phyloP scores from a whole-genome alignment of 2,888 invertebrate species.

The Mythimna pallens region DNA sequence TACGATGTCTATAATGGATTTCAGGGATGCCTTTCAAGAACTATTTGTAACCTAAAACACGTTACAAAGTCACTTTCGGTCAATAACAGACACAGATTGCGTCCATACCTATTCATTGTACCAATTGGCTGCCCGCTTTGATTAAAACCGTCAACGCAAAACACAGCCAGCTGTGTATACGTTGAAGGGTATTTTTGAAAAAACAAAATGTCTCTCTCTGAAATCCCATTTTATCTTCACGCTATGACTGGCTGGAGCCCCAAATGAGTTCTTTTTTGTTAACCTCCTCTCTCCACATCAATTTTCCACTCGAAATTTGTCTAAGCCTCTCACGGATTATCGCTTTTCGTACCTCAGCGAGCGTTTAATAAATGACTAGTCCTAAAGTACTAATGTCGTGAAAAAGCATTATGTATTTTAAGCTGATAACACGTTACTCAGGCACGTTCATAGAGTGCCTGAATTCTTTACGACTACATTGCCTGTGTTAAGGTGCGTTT shows the following conservation, averaged over 20 bases:
- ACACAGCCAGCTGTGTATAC: background rate
- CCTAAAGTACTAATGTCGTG: slow-evolving; percentile 31
- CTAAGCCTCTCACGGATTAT: slow-evolving; percentile 58
- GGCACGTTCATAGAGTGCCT: slow-evolving; percentile 29
- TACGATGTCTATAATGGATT: background rate
- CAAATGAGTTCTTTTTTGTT: slow-evolving; percentile 43
- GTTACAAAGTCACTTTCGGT: slow-evolving; percentile 33
- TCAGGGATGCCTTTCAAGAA: slow-evolving; percentile 20
- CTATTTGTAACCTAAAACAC: slow-evolving; percentile 38
- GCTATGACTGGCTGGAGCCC: slow-evolving; percentile 29
- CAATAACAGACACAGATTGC: slow-evolving; percentile 20
- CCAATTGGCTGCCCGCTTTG: slow-evolving; percentile 12
- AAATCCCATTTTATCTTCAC: slow-evolving; percentile 42
- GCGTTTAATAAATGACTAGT: slow-evolving; percentile 50
- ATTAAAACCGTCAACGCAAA: slow-evolving; percentile 3
- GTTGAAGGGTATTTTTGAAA: background rate
- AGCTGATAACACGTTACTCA: slow-evolving; percentile 31
- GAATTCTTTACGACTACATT: slow-evolving; percentile 43
- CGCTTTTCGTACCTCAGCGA: slow-evolving; percentile 53
- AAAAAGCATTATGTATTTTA: slow-evolving; percentile 50
- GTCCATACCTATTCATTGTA: slow-evolving; percentile 1
- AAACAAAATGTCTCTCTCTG: background rate
- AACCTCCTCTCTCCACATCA: slow-evolving; percentile 41
- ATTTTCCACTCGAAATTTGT: slow-evolving; percentile 59
- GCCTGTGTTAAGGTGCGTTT: slow-evolving; percentile 21